These are phyloP conservation scores for Dipodomys stephensi DNA, from an alignment of 2,113 vertebrate species.

Conservation along the genomic window DNA sequence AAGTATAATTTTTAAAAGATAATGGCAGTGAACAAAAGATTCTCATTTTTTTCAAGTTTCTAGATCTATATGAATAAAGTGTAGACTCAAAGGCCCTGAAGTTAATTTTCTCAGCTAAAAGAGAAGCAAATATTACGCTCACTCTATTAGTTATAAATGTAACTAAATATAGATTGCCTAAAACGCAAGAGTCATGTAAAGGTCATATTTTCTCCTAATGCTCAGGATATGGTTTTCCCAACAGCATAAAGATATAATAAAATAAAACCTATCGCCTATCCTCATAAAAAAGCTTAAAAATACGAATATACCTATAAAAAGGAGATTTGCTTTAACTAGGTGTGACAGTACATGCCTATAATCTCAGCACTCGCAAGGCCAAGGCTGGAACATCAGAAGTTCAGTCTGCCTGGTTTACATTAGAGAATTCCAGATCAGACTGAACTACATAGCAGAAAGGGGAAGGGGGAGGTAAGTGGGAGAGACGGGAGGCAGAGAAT, in stretches of 20 bases:
- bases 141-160: not conserved
- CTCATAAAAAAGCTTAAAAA: not conserved
- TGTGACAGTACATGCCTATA: too few species aligned
- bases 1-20: not conserved
- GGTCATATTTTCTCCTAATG: not conserved
- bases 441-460: too few species aligned
- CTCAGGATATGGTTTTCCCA: not conserved
- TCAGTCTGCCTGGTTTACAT: too few species aligned
- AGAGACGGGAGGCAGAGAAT: too few species aligned
- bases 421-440: too few species aligned
- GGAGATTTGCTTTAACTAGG: not conserved
- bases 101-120: slow-evolving; percentile 39
- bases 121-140: not conserved
- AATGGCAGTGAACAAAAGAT: not conserved
- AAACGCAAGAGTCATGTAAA: slow-evolving; percentile 26
- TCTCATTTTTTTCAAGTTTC: slow-evolving; percentile 33
- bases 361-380: too few species aligned
- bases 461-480: too few species aligned
- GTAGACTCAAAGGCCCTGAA: not conserved
- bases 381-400: too few species aligned
- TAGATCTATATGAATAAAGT: not conserved
- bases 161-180: not conserved
- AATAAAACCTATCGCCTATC: not conserved
- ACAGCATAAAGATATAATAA: not conserved
- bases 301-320: not conserved